Evolutionary conservation across 1,140 invertebrate genomes (phyloP).

Genomic region (Nasonia longicornis): DNA sequence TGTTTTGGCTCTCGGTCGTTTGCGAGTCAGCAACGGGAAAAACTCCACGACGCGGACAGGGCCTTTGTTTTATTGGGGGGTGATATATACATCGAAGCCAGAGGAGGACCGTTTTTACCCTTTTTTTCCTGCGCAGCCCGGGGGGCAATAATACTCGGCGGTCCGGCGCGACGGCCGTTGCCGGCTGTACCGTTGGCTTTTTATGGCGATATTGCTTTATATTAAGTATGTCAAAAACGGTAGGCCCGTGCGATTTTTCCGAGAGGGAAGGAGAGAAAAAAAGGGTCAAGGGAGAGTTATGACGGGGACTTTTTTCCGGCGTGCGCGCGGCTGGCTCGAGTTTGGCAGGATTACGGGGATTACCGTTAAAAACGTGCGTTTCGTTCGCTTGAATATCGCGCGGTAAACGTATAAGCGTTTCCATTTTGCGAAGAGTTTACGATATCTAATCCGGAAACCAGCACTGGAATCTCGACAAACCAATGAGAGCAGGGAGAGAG

Average conservation of each 20-base stretch:
- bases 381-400: not conserved
- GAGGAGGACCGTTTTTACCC: constrained; percentile 38
- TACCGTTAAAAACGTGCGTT: not conserved
- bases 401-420: not conserved
- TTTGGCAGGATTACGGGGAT: not conserved
- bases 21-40: constrained; percentile 30
- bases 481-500: no score
- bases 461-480: no score
- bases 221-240: constrained; percentile 38
- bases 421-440: not conserved
- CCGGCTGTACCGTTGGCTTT: constrained; percentile 33
- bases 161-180: not conserved
- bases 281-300: constrained; percentile 38
- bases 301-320: no score
- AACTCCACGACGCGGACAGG: not conserved
- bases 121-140: not conserved
- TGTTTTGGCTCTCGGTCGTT: constrained; percentile 23
- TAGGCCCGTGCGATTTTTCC: not conserved
- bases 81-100: constrained; percentile 9
- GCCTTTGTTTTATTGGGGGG: constrained; percentile 20
- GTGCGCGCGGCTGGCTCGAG: not conserved
- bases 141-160: not conserved
- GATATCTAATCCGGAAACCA: not conserved
- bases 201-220: constrained; percentile 11
- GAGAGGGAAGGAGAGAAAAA: constrained; percentile 8